Percentiles rank a stretch among this genome's conserved stretches.
Conservation (phyloP, 2,797 vertebrate species). For the Neosilurus hyrtlii region DNA sequence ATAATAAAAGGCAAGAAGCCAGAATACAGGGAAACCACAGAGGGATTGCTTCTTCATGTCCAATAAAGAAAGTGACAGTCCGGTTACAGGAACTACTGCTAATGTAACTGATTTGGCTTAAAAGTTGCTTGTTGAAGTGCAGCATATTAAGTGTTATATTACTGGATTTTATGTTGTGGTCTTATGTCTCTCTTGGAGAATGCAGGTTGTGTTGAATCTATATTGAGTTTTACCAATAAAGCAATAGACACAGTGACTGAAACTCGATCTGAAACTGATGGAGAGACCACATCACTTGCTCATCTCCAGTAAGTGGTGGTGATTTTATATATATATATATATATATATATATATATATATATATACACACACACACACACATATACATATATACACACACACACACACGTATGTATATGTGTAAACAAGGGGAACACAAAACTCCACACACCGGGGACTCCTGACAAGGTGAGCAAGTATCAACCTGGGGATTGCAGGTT, state of each 20-base stretch:
- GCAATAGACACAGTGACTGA: background rate
- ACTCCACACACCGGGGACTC: too few relatives aligned
- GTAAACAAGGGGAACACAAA: too few relatives aligned
- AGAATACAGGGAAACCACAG: background rate
- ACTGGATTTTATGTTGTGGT: background rate
- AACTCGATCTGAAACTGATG: background rate
- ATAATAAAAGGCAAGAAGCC: background rate
- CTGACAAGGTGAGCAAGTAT: too few relatives aligned
- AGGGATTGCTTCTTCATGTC: background rate
- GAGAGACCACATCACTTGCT: background rate
- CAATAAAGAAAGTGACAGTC: background rate
- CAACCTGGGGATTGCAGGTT: too few relatives aligned
- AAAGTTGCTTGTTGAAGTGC: background rate
- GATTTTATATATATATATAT: too few relatives aligned
- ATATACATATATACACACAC: too few relatives aligned
- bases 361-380: too few relatives aligned
- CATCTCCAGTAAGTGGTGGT: background rate
- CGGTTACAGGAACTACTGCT: background rate
- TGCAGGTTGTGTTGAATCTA: background rate
- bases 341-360: too few relatives aligned
- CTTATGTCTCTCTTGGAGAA: background rate
- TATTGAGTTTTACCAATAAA: constrained; percentile 1
- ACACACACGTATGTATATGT: too few relatives aligned
- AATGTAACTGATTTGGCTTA: background rate
- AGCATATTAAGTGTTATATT: background rate